Base-by-base conservation (phyloP, 2,113 vertebrate genomes). In the Prionailurus bengalensis region DNA sequence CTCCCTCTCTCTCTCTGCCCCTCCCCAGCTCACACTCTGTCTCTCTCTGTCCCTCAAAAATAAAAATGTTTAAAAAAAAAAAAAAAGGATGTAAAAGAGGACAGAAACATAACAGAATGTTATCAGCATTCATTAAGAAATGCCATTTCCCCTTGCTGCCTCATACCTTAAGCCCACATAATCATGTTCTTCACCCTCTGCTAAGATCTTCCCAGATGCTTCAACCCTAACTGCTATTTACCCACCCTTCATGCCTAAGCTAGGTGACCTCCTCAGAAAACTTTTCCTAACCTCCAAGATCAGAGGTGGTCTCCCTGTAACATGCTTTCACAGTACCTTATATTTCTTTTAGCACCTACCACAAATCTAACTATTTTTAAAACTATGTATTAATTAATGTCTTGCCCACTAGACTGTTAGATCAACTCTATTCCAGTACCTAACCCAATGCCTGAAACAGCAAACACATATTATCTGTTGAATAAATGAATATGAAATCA, bases 331-430 rank as follows among this genome's bases (percentile, higher is more conserved):
- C 10, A 79, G 12, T 84, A 85, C 31, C 78, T 29, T 93, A 27
- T 63, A 79, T 79, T 92, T 94, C 61, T 88, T 86, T 76, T 1
- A 81, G 23, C 84, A 81, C 42, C 73, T 81, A 68, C 84, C 36
- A 85, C 48, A 96, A 79, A 29, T 81, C 19, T 96, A 70, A 68
- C 65, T 96, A 84, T 73, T 96, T 83, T 89, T 87, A 33, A 92
- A 96, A 87, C 21, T 53, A 73, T 63, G 27, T 29, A 71, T 58
- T 91, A 66, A 81, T 73, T 27, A 86, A 93, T 45, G 31, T 68
- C 55, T 84, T 94, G 55, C 36, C n/a, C 25, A 42, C 70, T 80
- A 90, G 14, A 80, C 36, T 68, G 21, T 91, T 63, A 82, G 36
- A 15, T 61, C 39, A 9, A 87, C 42, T 91, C 51, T 89, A 90